Evolutionary conservation across 2,888 invertebrate species (phyloP), one percentile per base, ranked within the genome.

Genomic region (Lydus trimaculatus): DNA sequence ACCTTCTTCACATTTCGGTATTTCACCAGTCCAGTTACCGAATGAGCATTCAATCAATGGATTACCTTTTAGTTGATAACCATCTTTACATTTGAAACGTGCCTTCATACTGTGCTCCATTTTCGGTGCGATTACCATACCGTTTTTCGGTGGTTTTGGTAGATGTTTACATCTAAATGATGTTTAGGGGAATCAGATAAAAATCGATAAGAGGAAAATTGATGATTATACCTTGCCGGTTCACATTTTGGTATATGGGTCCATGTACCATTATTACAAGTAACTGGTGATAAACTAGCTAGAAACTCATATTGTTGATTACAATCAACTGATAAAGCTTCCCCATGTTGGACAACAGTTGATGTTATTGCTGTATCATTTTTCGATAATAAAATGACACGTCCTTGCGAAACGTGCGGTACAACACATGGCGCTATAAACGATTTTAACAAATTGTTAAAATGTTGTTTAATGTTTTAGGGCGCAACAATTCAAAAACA

Each of bases 61-160:
- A 64, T 86, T 86, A 56, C 90, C 96, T 52, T 90, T 89, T n/a
- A 98, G 85, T 70, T 91, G 91, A 82, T 89, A 99, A 0, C 99
- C 99, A 79, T 98, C 97, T 79, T 95, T 94, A 82, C 99, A 99
- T 74, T 93, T 91, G 84, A 96, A 99, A 31, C 94, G 88, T 0
- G 99, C 99, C 80, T 92, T 92, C 93, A 97, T 96, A 0, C 97
- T 97, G 81, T 99, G 99, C 72, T 96, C 95, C n/a, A 96, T 96
- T 82, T 97, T 97, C 0, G 98, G 97, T 0, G 98, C 99, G 67
- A 99, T 93, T 5, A 98, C 97, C 91, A 98, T 95, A 0, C 99
- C 98, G 79, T 97, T 94, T 64, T 94, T 92, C 0, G 99, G 97
- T 4, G 92, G 88, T 70, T 80, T 85, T 0, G 86, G 86, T 59